Base-by-base conservation (phyloP, 2,797 vertebrate genomes). In the Sebastes minor region DNA sequence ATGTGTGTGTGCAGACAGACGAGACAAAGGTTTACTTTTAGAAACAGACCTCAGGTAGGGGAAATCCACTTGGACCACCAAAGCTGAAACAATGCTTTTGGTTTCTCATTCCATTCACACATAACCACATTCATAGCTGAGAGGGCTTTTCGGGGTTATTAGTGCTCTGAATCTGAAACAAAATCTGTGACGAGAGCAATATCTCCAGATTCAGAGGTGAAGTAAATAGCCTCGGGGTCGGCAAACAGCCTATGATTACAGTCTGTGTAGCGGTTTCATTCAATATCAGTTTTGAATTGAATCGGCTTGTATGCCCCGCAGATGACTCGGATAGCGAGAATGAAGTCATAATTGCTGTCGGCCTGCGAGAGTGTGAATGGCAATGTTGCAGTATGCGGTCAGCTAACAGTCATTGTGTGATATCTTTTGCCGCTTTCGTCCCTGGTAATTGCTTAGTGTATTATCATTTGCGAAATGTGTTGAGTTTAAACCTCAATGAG, bases 261-360 rank as follows among this genome's bases (percentile, higher is more conserved):
- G 79, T 74, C 71, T 65, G 74, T 64, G 61, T 38, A 4, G 61
- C 4, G 6, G 78, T 61, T 77, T 79, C 53, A 11, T 74, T 89
- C 65, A 82, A 32, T 85, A 73, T 83, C 62, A 67, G 49, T 76
- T 85, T 82, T n/a, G 68, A 78, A 81, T 57, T 77, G 84, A 91
- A 72, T 86, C 7, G 13, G 62, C 78, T 81, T 2, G 76, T 77
- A 74, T 86, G 81, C 63, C 67, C 81, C n/a, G 18, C 49, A 65
- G 84, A 85, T 91, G 91, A 91, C 80, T 92, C 65, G 20, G 1
- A 35, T 65, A 71, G 78, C 22, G 80, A 75, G 85, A 84, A 86
- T 88, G 79, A 84, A 89, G 81, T 90, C 87, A 85, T 90, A 83
- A 89, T 83, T 81, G 68, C 76, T 59, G 76, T 80, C 78, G 86